A percentile compares a stretch with the other conserved stretches of the same genome.
These are phyloP conservation scores for Bettongia penicillata DNA, from an alignment of 2,113 vertebrate species.

Conservation along the genomic window DNA sequence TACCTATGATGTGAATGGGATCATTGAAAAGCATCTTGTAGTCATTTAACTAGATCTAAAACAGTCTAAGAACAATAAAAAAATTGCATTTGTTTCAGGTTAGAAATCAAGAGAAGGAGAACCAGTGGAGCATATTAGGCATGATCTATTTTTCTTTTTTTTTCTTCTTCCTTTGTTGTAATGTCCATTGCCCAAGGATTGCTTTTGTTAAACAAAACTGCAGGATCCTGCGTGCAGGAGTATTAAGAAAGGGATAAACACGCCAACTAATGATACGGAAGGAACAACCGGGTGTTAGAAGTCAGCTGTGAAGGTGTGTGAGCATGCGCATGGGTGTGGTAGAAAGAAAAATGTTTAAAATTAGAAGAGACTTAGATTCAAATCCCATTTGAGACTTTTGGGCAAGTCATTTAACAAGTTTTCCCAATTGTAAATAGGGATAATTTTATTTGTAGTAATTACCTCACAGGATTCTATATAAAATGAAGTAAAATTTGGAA, in stretches of 20 bases:
- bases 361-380: neutral
- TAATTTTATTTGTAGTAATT: neutral
- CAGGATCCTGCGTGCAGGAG: neutral
- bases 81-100: neutral
- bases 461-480: neutral
- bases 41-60: neutral
- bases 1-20: too few relatives aligned
- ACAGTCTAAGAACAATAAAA: too few relatives aligned
- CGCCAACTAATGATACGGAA: neutral
- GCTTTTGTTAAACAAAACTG: neutral
- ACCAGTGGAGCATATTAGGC: neutral
- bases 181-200: neutral
- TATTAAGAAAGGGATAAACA: neutral
- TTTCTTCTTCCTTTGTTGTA: neutral
- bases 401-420: neutral
- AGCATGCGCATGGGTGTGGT: neutral
- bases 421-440: neutral
- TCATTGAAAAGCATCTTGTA: neutral
- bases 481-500: neutral
- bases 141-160: neutral
- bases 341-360: neutral
- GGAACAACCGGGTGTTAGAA: neutral
- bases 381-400: neutral
- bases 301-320: too few relatives aligned
- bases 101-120: neutral